Evolutionary conservation across 2,797 vertebrate species (phyloP).

Genomic region (Oreonectes daqikongensis): DNA sequence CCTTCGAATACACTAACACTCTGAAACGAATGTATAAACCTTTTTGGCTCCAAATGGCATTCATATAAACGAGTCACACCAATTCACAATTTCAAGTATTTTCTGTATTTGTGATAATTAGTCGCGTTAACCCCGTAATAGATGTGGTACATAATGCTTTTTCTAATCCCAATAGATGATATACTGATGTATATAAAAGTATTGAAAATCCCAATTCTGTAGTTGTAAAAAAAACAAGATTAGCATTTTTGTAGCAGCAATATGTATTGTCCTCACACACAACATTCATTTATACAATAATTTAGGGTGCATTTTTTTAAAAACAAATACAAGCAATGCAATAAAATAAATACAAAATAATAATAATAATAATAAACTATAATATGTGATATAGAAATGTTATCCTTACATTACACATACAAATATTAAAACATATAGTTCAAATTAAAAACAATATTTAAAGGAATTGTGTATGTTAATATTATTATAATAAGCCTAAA

Average conservation of each 20-base stretch:
- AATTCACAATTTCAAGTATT: constrained; percentile 1
- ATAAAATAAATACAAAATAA: not conserved
- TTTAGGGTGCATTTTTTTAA: too few relatives aligned
- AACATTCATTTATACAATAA: not conserved
- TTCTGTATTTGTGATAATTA: constrained; percentile 7
- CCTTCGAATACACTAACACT: constrained; percentile 78
- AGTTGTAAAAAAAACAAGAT: not conserved
- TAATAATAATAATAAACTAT: not conserved
- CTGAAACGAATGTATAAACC: constrained; percentile 59
- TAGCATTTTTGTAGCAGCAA: not conserved
- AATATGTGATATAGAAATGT: not conserved
- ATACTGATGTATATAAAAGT: not conserved
- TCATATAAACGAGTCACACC: constrained; percentile 26
- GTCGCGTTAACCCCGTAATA: too few relatives aligned
- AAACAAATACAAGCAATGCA: not conserved
- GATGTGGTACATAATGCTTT: too few relatives aligned
- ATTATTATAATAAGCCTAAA: not conserved
- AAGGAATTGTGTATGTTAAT: not conserved
- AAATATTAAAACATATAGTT: not conserved
- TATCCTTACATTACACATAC: not conserved
- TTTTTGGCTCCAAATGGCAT: constrained; percentile 28
- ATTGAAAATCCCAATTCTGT: too few relatives aligned
- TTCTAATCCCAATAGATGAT: not conserved
- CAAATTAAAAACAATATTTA: not conserved
- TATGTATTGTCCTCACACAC: not conserved